Percentiles rank a stretch among this genome's conserved stretches.
phyloP scores from a whole-genome alignment of 2,888 invertebrate species.

The Pollenia griseotomentosa region DNA sequence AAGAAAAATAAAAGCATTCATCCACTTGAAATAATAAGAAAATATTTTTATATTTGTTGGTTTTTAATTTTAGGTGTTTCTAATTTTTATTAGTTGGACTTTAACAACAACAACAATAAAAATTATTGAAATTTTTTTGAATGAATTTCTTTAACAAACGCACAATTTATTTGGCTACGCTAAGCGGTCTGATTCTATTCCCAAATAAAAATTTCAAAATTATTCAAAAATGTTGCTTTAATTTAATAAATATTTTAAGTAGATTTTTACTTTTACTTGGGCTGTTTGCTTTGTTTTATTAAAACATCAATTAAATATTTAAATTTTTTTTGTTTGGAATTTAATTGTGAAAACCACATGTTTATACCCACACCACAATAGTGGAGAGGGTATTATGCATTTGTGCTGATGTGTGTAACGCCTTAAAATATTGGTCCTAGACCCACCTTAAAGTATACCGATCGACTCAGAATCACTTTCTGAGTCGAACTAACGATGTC shows the following conservation, averaged over 20 bases:
- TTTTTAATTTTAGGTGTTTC: conserved; percentile 53
- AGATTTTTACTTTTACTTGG: conserved; percentile 29
- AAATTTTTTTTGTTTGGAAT: neutral
- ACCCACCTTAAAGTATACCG: no score
- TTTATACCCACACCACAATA: no score
- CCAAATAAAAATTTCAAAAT: conserved; percentile 46
- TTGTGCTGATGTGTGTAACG: no score
- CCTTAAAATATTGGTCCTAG: no score
- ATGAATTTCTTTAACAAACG: conserved; percentile 71
- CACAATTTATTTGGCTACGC: conserved; percentile 74
- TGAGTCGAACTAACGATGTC: no score
- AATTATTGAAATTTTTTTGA: conserved; percentile 32
- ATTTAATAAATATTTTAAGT: conserved; percentile 49
- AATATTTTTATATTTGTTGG: conserved; percentile 37
- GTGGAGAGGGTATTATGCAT: no score
- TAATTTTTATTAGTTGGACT: conserved; percentile 41
- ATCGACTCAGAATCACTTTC: no score
- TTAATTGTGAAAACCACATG: neutral
- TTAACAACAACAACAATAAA: conserved; percentile 24
- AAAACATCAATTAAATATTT: conserved; percentile 51
- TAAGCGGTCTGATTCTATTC: conserved; percentile 75
- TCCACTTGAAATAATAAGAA: conserved; percentile 60
- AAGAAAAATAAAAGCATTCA: conserved; percentile 17
- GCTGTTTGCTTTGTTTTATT: neutral
- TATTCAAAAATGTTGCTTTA: conserved; percentile 3